A percentile compares a stretch with the other conserved stretches of the same genome.
phyloP scores from a whole-genome alignment of 1,140 invertebrate species.

The Drosophila navojoa region DNA sequence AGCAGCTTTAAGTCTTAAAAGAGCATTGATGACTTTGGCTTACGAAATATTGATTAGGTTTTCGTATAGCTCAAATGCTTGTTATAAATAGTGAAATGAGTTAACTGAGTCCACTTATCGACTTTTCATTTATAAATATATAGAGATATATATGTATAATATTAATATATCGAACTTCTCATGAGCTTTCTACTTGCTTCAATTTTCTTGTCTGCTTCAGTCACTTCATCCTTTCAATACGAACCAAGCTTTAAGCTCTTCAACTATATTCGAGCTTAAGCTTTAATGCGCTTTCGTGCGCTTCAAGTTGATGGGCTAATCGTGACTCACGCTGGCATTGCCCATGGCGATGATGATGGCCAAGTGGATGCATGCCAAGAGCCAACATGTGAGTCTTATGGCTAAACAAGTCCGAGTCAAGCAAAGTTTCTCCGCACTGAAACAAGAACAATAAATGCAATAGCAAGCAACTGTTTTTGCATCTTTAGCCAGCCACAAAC shows the following conservation, averaged over 20 bases:
- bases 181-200: background rate
- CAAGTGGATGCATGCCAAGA: conserved; percentile 17
- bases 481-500: conserved; percentile 26
- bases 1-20: background rate
- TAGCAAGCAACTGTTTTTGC: conserved; percentile 33
- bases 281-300: background rate
- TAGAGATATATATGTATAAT: no score
- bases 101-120: no score
- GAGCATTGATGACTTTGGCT: no score
- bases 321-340: conserved; percentile 28
- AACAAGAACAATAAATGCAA: conserved; percentile 23
- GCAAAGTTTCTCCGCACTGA: conserved; percentile 17
- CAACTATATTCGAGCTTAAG: no score
- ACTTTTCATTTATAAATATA: no score
- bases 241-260: background rate
- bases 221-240: no score
- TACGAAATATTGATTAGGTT: background rate
- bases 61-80: no score
- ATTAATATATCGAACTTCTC: no score
- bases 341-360: conserved; percentile 26
- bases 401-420: conserved; percentile 30
- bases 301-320: background rate
- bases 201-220: background rate
- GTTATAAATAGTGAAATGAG: no score
- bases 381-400: conserved; percentile 44